Conservation (phyloP, 2,888 invertebrate species). For the Ecdyonurus torrentis region DNA sequence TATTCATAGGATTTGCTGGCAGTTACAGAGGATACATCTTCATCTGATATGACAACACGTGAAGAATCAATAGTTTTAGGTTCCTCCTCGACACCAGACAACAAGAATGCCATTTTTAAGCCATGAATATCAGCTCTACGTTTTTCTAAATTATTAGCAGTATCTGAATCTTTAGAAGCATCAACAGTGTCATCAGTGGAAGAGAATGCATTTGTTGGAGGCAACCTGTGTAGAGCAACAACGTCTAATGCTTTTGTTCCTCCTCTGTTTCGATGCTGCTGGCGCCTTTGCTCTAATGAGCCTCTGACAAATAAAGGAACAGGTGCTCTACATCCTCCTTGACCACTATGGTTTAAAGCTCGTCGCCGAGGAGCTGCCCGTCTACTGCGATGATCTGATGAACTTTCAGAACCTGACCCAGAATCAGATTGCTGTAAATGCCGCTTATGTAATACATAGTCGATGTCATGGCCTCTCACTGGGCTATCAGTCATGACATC, state of each 20-base stretch:
- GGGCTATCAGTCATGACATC: background rate
- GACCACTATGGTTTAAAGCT: background rate
- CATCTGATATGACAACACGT: background rate
- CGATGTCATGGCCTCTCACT: constrained; percentile 41
- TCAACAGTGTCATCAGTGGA: constrained; percentile 80
- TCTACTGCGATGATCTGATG: background rate
- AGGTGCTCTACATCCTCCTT: background rate
- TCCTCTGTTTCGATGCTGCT: background rate
- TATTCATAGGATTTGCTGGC: background rate
- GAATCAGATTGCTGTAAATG: constrained; percentile 25
- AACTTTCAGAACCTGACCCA: constrained; percentile 1
- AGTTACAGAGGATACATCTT: background rate
- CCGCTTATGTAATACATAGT: constrained; percentile 68
- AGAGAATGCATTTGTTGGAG: constrained; percentile 71
- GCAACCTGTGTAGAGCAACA: constrained; percentile 59
- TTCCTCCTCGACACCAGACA: background rate
- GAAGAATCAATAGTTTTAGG: background rate
- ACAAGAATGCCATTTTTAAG: background rate
- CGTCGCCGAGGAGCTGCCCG: background rate
- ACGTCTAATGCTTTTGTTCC: constrained; percentile 66
- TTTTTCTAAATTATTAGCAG: constrained; percentile 16
- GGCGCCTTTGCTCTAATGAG: background rate
- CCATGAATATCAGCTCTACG: background rate
- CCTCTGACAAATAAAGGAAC: background rate
- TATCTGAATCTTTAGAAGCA: constrained; percentile 40